These are phyloP conservation scores for Ictalurus punctatus DNA, from an alignment of 2,113 vertebrate genomes.

Conservation along the genomic window DNA sequence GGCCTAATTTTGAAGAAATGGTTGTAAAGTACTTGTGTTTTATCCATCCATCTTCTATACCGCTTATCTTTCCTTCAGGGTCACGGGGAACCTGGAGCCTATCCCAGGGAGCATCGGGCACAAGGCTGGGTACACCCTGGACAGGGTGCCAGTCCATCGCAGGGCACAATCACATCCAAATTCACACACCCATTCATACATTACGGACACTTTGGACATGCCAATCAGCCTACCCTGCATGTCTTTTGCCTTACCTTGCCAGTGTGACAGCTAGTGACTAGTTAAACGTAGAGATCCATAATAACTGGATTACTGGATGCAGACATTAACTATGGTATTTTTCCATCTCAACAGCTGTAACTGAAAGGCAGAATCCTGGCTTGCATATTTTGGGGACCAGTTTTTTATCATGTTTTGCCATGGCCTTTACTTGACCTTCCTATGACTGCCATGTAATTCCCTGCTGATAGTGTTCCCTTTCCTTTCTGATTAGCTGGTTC, in stretches of 20 bases:
- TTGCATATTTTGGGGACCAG: not conserved
- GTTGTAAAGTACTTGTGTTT: too few species aligned
- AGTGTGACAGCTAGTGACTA: not conserved
- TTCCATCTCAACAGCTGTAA: not conserved
- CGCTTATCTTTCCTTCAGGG: too few species aligned
- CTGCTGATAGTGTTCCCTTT: constrained; percentile 8
- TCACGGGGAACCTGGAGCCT: too few species aligned
- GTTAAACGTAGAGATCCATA: not conserved
- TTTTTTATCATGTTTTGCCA: not conserved
- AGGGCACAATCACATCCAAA: too few species aligned
- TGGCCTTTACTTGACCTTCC: constrained; percentile 28
- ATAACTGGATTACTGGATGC: not conserved
- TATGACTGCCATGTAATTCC: not conserved
- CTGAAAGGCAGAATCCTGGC: not conserved
- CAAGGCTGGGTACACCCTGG: too few species aligned
- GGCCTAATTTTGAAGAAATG: too few species aligned
- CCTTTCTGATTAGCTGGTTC: not conserved
- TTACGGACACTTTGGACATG: too few species aligned
- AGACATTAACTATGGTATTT: not conserved
- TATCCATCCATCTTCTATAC: too few species aligned
- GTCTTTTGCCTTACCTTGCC: not conserved
- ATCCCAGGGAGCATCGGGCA: too few species aligned
- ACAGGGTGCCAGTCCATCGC: too few species aligned
- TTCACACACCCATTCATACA: too few species aligned
- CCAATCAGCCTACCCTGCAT: too few species aligned